phyloP scores from a whole-genome alignment of 2,888 invertebrate species.

The Penaeus monodon region DNA sequence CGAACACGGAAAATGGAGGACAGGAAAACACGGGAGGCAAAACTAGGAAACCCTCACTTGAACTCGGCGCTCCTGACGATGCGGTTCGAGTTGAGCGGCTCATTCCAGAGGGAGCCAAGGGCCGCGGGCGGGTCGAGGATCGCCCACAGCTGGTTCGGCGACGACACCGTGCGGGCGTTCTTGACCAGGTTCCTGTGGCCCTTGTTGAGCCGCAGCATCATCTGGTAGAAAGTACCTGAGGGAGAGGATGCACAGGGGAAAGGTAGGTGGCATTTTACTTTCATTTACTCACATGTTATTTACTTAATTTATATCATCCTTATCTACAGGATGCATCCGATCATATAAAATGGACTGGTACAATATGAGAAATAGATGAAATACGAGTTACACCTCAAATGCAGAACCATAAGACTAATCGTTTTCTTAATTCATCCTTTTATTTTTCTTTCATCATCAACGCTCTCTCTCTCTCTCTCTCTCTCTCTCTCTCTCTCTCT shows the following conservation, averaged over 20 bases:
- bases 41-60: too few relatives aligned
- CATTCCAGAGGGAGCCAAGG: slow-evolving; percentile 44
- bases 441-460: too few relatives aligned
- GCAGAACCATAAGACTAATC: too few relatives aligned
- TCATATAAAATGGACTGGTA: too few relatives aligned
- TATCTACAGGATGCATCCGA: too few relatives aligned
- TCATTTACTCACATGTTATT: neutral
- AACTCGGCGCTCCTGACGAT: slow-evolving; percentile 28
- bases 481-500: too few relatives aligned
- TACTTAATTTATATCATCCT: neutral
- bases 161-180: slow-evolving; percentile 31
- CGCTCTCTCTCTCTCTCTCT: too few relatives aligned
- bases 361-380: too few relatives aligned
- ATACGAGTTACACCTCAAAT: too few relatives aligned
- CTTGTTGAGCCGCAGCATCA: slow-evolving; percentile 41
- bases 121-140: slow-evolving; percentile 47
- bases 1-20: too few relatives aligned
- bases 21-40: too few relatives aligned
- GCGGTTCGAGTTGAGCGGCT: slow-evolving; percentile 39
- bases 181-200: slow-evolving; percentile 34
- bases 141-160: slow-evolving; percentile 42
- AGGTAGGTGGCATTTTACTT: neutral
- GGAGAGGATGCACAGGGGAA: neutral
- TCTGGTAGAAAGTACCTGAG: slow-evolving; percentile 47
- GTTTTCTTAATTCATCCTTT: too few relatives aligned